phyloP scores from a whole-genome alignment of 2,888 invertebrate genomes.

The Archips crataeganus region DNA sequence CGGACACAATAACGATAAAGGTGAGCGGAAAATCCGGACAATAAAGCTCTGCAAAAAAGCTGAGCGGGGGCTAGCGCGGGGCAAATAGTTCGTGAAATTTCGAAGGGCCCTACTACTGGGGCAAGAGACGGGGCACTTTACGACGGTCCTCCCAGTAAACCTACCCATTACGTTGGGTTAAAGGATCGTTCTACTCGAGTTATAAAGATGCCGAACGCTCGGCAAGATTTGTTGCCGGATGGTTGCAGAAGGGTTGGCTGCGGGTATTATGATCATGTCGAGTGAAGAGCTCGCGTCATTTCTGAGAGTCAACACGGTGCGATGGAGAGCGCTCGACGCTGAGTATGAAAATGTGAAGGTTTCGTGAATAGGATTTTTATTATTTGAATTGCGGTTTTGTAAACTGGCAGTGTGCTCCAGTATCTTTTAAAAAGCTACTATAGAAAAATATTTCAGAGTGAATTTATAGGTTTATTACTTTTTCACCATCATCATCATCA shows the following conservation, averaged over 20 bases:
- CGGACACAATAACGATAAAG: slow-evolving; percentile 85
- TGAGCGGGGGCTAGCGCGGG: slow-evolving; percentile 81
- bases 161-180: slow-evolving; percentile 85
- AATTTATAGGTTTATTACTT: too few species aligned
- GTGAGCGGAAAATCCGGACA: slow-evolving; percentile 85
- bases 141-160: slow-evolving; percentile 83
- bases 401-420: neutral
- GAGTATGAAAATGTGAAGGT: slow-evolving; percentile 69
- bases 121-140: slow-evolving; percentile 80
- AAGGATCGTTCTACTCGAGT: slow-evolving; percentile 80
- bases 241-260: slow-evolving; percentile 83
- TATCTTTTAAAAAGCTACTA: neutral
- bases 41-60: slow-evolving; percentile 84
- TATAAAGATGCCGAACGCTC: slow-evolving; percentile 83
- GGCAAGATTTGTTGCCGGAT: slow-evolving; percentile 83
- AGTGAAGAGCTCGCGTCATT: slow-evolving; percentile 80
- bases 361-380: slow-evolving; percentile 54
- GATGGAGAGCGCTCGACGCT: slow-evolving; percentile 75
- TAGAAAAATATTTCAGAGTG: neutral
- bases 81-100: slow-evolving; percentile 85
- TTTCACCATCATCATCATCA: too few species aligned
- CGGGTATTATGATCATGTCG: slow-evolving; percentile 83
- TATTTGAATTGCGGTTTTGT: slow-evolving; percentile 24
- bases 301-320: slow-evolving; percentile 82
- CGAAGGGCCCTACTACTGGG: slow-evolving; percentile 73